Evolutionary conservation across 1,140 invertebrate species (phyloP), one percentile per base, ranked within the genome.

Genomic region (Cotesia chilonis): DNA sequence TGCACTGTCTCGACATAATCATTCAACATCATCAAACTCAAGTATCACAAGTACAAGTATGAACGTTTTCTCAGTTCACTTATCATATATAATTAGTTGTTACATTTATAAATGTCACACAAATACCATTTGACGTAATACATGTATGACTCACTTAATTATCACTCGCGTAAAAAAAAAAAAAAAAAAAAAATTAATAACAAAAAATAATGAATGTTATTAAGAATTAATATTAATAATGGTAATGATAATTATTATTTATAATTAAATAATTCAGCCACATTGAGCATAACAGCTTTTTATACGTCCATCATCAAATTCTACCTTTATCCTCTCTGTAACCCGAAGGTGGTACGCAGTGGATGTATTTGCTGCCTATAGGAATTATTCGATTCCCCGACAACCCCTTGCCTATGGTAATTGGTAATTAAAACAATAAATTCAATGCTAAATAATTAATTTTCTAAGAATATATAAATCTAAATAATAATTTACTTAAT

Each of bases 341-440:
- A 81, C 89, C 91, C 76, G 89, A 84, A 70, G 92, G 92, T 52
- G 92, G 92, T 76, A 92, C 90, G 81, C 92, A 93, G 86, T 93
- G 92, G 75, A 93, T 89, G 86, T 91, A 90, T 81, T 91, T 92
- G 88, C 92, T 91, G 83, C 92, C 92, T 82, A 92, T 89, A 78
- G 92, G 92, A 87, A 92, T 90, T 70, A 90, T 88, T 83, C 92
- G 90, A 88, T 93, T 94, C 76, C 92, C 92, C 74, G 91, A 92
- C 80, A 92, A 87, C 77, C 78, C 82, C 74, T 73, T 82, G 77
- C 81, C 84, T 85, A 77, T 37, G 55, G 54, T 52, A 41, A 71
- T 71, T 17, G 51, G 51, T 54, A 55, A 80, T 74, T 72, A 81
- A 61, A 75, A 75, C 75, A 65, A 64, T 73, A 63, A 67, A 69